Evolutionary conservation across 2,797 vertebrate genomes (phyloP).

Genomic region (Apogon hyalosoma): DNA sequence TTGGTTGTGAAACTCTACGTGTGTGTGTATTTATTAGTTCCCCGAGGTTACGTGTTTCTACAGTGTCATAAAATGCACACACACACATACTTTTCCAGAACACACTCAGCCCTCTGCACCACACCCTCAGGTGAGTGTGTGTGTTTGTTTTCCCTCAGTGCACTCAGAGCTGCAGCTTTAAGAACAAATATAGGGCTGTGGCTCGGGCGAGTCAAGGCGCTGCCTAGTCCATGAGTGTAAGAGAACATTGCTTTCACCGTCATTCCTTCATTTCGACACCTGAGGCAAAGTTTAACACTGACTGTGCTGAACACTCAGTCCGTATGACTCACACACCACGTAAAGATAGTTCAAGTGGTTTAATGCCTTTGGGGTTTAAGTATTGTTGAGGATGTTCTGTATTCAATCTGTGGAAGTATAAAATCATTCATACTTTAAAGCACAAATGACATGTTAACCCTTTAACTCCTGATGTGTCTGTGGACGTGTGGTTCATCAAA

Average conservation of each 20-base stretch:
- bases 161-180: slow-evolving; percentile 48
- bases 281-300: slow-evolving; percentile 29
- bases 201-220: slow-evolving; percentile 56
- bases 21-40: slow-evolving; percentile 37
- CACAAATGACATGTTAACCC: too few species aligned
- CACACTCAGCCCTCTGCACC: slow-evolving; percentile 19
- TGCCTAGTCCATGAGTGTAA: slow-evolving; percentile 30
- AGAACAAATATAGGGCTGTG: slow-evolving; percentile 62
- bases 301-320: slow-evolving; percentile 6
- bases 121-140: slow-evolving; percentile 60
- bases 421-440: too few species aligned
- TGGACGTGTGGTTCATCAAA: too few species aligned
- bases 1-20: slow-evolving; percentile 45
- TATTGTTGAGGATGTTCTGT: too few species aligned
- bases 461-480: too few species aligned
- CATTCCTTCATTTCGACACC: slow-evolving; percentile 26
- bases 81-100: slow-evolving; percentile 30
- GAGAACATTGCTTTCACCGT: slow-evolving; percentile 35
- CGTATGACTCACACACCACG: slow-evolving; percentile 13
- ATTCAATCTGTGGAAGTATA: too few species aligned
- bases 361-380: too few species aligned
- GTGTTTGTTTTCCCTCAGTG: not conserved
- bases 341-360: not conserved
- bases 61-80: slow-evolving; percentile 40
- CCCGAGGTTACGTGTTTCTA: slow-evolving; percentile 59